Percentiles rank a stretch among this genome's conserved stretches.
phyloP scores from a whole-genome alignment of 2,888 invertebrate genomes.

The Mamestra brassicae region DNA sequence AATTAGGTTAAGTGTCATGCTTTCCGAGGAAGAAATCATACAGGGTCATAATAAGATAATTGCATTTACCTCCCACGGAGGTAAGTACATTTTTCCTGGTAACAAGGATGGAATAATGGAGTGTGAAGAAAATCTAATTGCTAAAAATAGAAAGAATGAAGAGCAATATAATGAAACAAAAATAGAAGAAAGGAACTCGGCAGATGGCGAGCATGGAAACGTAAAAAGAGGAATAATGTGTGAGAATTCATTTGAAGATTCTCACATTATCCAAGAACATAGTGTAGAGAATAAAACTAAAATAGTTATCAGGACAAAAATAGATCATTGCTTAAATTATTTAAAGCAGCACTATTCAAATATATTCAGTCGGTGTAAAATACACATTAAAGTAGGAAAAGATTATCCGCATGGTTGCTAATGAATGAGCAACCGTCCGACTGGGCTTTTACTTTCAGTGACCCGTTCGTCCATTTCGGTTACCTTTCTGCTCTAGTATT shows the following conservation, averaged over 20 bases:
- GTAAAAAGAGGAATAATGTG: background rate
- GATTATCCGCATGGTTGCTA: conserved; percentile 25
- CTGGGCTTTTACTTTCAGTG: conserved; percentile 33
- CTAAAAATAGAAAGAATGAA: conserved; percentile 1
- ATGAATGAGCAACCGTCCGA: conserved; percentile 23
- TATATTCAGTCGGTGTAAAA: background rate
- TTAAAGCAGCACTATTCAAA: background rate
- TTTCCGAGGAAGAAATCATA: conserved; percentile 36
- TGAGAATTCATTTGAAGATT: background rate
- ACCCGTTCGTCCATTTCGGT: conserved; percentile 6
- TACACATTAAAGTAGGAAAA: conserved; percentile 2
- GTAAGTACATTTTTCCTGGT: conserved; percentile 16
- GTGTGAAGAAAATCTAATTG: conserved; percentile 9
- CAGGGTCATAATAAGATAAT: conserved; percentile 45
- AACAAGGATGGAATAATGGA: conserved; percentile 26
- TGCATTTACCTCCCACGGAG: conserved; percentile 33
- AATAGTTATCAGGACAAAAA: background rate
- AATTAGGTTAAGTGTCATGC: conserved; percentile 40
- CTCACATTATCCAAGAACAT: background rate
- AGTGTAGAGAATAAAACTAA: background rate
- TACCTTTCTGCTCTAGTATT: background rate
- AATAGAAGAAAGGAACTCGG: background rate
- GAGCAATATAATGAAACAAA: background rate
- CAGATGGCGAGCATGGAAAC: background rate
- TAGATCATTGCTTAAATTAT: background rate